A percentile compares a stretch with the other conserved stretches of the same genome.
These are phyloP conservation scores for Lucilia sericata DNA, from an alignment of 1,140 invertebrate genomes.

Conservation along the genomic window DNA sequence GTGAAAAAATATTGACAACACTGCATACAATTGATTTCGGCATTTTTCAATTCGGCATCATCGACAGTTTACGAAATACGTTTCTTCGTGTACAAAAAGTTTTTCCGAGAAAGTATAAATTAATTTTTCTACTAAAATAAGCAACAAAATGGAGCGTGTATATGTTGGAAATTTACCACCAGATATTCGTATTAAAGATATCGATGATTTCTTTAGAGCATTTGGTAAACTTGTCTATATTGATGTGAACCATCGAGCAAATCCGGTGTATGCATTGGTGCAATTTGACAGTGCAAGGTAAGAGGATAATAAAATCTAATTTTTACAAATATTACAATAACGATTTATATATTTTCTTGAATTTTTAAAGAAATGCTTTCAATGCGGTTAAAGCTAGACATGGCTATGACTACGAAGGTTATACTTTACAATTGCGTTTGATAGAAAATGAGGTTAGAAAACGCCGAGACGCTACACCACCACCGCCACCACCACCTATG, in stretches of 20 bases:
- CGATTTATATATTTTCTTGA: background rate
- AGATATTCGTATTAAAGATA: constrained; percentile 97
- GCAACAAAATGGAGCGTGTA: constrained; percentile 73
- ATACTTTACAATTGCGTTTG: constrained; percentile 95
- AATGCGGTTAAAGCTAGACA: constrained; percentile 97
- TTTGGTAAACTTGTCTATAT: constrained; percentile 99
- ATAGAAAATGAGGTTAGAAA: constrained; percentile 63
- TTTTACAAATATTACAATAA: background rate
- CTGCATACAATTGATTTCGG: too few relatives aligned
- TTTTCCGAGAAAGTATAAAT: background rate
- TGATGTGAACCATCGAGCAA: constrained; percentile 97
- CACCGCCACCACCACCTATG: background rate
- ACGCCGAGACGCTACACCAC: background rate
- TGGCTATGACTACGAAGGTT: constrained; percentile 99
- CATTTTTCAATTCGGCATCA: too few relatives aligned
- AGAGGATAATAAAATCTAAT: constrained; percentile 50
- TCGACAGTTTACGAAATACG: too few relatives aligned
- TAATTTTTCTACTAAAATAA: background rate
- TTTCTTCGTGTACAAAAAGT: too few relatives aligned
- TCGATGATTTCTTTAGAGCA: constrained; percentile 99
- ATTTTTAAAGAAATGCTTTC: constrained; percentile 89
- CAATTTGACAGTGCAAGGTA: constrained; percentile 98
- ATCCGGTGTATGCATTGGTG: constrained; percentile 99
- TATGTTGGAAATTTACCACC: constrained; percentile 99
- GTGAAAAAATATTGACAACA: too few relatives aligned